phyloP scores from a whole-genome alignment of 1,140 invertebrate genomes.

The Achroia grisella region DNA sequence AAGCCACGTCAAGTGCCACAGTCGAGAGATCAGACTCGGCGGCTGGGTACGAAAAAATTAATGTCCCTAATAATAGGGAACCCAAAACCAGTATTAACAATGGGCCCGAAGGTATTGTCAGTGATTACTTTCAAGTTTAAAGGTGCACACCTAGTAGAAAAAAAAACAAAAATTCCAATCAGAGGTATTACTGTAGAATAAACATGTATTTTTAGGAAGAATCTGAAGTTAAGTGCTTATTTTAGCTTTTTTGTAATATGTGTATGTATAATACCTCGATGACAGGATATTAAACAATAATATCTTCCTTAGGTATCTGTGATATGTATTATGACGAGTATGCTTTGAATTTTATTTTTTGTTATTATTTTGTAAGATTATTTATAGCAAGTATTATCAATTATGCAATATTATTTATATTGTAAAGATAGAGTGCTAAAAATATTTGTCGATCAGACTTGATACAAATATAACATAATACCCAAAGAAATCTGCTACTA shows the following conservation, averaged over 20 bases:
- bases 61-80: conserved; percentile 40
- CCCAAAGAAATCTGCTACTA: too few relatives aligned
- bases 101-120: conserved; percentile 54
- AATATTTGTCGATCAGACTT: too few relatives aligned
- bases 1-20: conserved; percentile 30
- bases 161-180: conserved; percentile 1
- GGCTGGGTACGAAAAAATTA: conserved; percentile 71
- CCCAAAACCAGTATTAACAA: conserved; percentile 61
- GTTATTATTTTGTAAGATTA: conserved; percentile 11
- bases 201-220: conserved; percentile 29
- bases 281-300: conserved; percentile 30
- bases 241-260: conserved; percentile 34
- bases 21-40: conserved; percentile 62
- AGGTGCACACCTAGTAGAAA: neutral
- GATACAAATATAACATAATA: too few relatives aligned
- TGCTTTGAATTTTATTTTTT: conserved; percentile 31
- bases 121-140: conserved; percentile 73
- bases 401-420: too few relatives aligned
- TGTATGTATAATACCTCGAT: conserved; percentile 34
- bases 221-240: conserved; percentile 35
- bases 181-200: conserved; percentile 23
- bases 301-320: conserved; percentile 65
- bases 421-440: too few relatives aligned
- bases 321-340: conserved; percentile 56
- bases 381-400: too few relatives aligned